These are phyloP conservation scores for Bombus confusus DNA, from an alignment of 1,140 invertebrate species.

Conservation along the genomic window DNA sequence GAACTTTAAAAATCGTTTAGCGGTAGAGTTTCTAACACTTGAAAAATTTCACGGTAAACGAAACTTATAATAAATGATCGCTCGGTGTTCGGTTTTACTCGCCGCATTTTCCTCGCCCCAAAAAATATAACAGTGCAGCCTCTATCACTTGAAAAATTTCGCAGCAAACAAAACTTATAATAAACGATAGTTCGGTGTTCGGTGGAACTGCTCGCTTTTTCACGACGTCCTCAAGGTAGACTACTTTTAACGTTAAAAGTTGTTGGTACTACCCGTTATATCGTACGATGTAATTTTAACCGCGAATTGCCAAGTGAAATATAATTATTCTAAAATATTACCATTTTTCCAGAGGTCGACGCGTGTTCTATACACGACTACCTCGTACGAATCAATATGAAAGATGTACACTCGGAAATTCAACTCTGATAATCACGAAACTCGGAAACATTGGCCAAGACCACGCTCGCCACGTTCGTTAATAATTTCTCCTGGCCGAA, in stretches of 20 bases:
- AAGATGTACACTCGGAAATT: background rate
- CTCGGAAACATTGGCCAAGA: background rate
- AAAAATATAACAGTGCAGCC: background rate
- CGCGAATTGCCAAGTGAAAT: no score
- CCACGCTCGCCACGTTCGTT: background rate
- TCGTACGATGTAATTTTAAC: background rate
- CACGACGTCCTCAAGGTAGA: background rate
- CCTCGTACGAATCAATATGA: no score
- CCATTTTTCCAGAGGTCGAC: no score
- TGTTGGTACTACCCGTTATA: background rate
- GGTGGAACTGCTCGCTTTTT: background rate
- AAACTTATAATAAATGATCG: background rate
- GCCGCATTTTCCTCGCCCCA: background rate
- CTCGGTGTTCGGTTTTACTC: background rate
- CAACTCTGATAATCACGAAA: background rate
- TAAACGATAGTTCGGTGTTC: background rate
- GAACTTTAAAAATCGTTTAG: background rate
- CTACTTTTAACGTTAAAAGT: background rate
- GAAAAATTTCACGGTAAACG: background rate
- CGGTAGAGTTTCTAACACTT: background rate
- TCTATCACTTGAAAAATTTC: background rate
- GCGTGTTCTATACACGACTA: no score
- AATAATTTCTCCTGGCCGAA: background rate
- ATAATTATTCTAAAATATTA: no score
- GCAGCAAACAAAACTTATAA: background rate